A percentile compares a stretch with the other conserved stretches of the same genome.
Evolutionary conservation across 2,113 vertebrate genomes (phyloP).

Genomic region (Coracopsis vasa): DNA sequence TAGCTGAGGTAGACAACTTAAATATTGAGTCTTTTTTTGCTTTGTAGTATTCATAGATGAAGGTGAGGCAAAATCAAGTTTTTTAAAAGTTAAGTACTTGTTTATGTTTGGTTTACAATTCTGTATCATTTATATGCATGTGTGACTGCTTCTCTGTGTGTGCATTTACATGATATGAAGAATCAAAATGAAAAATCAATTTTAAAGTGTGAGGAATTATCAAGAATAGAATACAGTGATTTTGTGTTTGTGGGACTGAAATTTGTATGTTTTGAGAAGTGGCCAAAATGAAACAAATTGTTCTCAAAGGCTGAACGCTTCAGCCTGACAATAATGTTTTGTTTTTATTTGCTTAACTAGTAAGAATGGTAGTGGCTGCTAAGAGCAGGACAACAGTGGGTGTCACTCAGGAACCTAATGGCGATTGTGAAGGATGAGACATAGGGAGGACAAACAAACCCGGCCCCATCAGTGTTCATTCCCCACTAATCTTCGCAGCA

Average conservation of each 20-base stretch:
- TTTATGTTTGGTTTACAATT: background rate
- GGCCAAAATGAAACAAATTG: background rate
- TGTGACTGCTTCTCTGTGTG: background rate
- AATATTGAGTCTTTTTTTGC: background rate
- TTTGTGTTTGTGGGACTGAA: background rate
- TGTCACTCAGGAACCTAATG: background rate
- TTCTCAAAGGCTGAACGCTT: background rate
- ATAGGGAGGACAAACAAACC: background rate
- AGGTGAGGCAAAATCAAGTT: background rate
- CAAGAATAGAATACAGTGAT: background rate
- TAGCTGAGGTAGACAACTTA: background rate
- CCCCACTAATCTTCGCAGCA: background rate
- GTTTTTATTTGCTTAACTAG: background rate
- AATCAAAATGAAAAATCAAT: background rate
- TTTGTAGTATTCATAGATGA: background rate
- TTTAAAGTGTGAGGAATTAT: background rate
- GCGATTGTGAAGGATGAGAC: rapidly evolving
- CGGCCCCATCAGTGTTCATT: rapidly evolving
- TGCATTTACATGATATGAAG: background rate
- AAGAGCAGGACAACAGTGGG: background rate
- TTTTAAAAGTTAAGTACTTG: background rate
- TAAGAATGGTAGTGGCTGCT: background rate
- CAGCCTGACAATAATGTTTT: background rate
- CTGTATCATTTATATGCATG: background rate
- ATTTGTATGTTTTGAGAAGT: background rate